A percentile compares a stretch with the other conserved stretches of the same genome.
These are phyloP conservation scores for Heliconius nattereri DNA, from an alignment of 1,140 invertebrate genomes.

Conservation along the genomic window DNA sequence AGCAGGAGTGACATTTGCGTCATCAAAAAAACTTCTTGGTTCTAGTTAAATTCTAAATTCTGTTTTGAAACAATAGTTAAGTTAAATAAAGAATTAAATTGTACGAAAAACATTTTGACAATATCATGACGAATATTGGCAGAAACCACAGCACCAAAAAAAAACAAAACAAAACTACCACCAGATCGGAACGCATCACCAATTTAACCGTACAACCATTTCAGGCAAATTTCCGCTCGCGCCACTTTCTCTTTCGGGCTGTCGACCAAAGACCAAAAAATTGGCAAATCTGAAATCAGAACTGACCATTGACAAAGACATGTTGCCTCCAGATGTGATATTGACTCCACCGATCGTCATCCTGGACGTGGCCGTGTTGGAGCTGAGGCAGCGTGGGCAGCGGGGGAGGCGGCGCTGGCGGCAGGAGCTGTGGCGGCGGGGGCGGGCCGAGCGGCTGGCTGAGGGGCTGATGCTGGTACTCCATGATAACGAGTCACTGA, in stretches of 20 bases:
- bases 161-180: background rate
- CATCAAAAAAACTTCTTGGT: too few species aligned
- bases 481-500: conserved; percentile 63
- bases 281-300: conserved; percentile 25
- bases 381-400: conserved; percentile 72
- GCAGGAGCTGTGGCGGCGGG: conserved; percentile 62
- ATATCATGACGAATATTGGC: background rate
- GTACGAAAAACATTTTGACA: background rate
- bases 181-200: background rate
- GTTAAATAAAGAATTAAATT: too few species aligned
- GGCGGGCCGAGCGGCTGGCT: conserved; percentile 65
- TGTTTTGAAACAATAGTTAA: too few species aligned
- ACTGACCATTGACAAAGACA: conserved; percentile 84
- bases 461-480: conserved; percentile 64
- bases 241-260: conserved; percentile 62
- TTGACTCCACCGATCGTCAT: conserved; percentile 81
- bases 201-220: background rate
- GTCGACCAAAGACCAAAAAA: conserved; percentile 13
- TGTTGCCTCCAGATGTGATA: conserved; percentile 84
- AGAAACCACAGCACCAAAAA: background rate
- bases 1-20: background rate
- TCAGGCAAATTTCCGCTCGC: conserved; percentile 36
- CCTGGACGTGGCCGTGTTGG: conserved; percentile 75
- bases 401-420: conserved; percentile 63
- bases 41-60: too few species aligned